phyloP scores from a whole-genome alignment of 2,797 vertebrate genomes.

The Perodicticus potto region DNA sequence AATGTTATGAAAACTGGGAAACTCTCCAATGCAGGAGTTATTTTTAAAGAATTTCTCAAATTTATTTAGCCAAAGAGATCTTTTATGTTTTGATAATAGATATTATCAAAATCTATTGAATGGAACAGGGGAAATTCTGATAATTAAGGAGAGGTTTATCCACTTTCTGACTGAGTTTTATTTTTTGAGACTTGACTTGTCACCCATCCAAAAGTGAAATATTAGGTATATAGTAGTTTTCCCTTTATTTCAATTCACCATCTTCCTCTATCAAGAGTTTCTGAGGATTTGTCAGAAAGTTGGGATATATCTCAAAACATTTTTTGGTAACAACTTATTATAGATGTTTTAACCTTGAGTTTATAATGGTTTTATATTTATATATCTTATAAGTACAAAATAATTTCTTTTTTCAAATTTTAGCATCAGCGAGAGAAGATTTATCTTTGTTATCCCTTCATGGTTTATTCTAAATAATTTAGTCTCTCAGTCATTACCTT shows the following conservation, averaged over 20 bases:
- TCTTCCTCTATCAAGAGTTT: neutral
- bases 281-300: neutral
- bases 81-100: neutral
- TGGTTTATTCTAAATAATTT: neutral
- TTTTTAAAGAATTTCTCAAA: conserved; percentile 28
- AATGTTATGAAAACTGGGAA: neutral
- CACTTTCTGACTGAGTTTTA: neutral
- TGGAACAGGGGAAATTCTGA: neutral
- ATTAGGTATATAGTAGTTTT: neutral
- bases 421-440: neutral
- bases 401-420: neutral
- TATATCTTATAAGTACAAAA: neutral
- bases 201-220: neutral
- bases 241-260: neutral
- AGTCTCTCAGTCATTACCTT: neutral
- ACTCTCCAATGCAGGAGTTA: neutral
- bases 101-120: too few relatives aligned
- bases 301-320: neutral
- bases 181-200: neutral
- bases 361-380: neutral
- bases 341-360: neutral
- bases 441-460: neutral
- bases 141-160: neutral
- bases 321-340: neutral
- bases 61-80: neutral